These are phyloP conservation scores for Emberiza fucata DNA, from an alignment of 2,113 vertebrate genomes.

Conservation along the genomic window DNA sequence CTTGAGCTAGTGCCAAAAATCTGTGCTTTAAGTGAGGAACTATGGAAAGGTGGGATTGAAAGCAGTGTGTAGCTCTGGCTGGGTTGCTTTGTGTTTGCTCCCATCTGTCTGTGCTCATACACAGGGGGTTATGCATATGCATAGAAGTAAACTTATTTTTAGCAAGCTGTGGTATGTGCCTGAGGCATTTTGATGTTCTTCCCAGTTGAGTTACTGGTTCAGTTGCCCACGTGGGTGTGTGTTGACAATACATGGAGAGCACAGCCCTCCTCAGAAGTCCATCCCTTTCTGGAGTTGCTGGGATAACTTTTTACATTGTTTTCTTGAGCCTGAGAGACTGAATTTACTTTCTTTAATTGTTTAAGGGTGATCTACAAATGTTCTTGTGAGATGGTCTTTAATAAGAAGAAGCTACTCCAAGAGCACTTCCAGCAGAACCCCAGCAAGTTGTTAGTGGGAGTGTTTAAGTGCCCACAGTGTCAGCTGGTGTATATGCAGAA, in stretches of 20 bases:
- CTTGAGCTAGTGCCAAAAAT: neutral
- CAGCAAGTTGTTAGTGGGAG: conserved; percentile 79
- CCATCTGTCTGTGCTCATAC: neutral
- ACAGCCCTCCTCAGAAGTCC: neutral
- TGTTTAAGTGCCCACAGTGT: conserved; percentile 96
- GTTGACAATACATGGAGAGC: neutral
- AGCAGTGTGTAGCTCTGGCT: neutral
- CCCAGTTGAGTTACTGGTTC: neutral
- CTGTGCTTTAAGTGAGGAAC: neutral
- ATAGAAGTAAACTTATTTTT: conserved; percentile 17
- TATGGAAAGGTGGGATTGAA: neutral
- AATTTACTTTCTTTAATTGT: neutral
- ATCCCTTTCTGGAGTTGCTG: neutral
- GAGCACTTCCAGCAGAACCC: conserved; percentile 92
- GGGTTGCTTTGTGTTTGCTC: neutral
- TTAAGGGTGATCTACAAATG: conserved; percentile 93
- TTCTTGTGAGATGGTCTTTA: conserved; percentile 91
- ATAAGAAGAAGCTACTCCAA: conserved; percentile 89
- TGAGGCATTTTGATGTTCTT: conserved; percentile 22
- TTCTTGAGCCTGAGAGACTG: neutral
- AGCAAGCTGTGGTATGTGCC: conserved; percentile 12
- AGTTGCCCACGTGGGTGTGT: neutral
- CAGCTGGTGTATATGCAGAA: conserved; percentile 91
- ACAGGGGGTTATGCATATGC: neutral
- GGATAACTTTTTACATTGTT: neutral